phyloP scores from a whole-genome alignment of 2,888 invertebrate genomes.

The Agrypnus murinus region DNA sequence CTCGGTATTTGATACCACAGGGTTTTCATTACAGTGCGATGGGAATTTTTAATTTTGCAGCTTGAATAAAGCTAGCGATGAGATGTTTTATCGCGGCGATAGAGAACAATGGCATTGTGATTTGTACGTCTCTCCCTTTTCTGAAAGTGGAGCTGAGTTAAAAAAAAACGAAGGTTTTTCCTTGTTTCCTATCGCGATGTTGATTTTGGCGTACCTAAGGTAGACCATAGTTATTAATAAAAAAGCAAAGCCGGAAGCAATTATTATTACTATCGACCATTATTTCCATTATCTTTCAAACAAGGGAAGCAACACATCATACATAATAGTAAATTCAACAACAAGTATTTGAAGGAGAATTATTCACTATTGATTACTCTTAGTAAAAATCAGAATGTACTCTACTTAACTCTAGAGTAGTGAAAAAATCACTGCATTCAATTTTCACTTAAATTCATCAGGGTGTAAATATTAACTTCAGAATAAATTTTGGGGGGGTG shows the following conservation, averaged over 20 bases:
- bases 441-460: too few relatives aligned
- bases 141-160: conserved; percentile 37
- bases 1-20: conserved; percentile 46
- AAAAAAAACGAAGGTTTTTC: conserved; percentile 45
- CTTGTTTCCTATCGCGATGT: conserved; percentile 36
- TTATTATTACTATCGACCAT: conserved; percentile 2
- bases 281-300: conserved; percentile 28
- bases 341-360: too few relatives aligned
- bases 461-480: too few relatives aligned
- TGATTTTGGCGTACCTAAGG: conserved; percentile 43
- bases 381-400: too few relatives aligned
- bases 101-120: conserved; percentile 53
- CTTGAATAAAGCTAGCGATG: conserved; percentile 55
- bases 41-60: conserved; percentile 60
- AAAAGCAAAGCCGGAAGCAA: conserved; percentile 27
- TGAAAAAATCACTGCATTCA: too few relatives aligned
- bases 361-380: too few relatives aligned
- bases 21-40: conserved; percentile 56
- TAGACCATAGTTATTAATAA: conserved; percentile 40
- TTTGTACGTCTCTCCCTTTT: conserved; percentile 51
- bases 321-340: too few relatives aligned
- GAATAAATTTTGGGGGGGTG: neutral
- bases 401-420: too few relatives aligned
- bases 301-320: too few relatives aligned
- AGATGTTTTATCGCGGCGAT: conserved; percentile 55